Conservation (phyloP, 1,140 invertebrate species). For the Eciton burchellii region DNA sequence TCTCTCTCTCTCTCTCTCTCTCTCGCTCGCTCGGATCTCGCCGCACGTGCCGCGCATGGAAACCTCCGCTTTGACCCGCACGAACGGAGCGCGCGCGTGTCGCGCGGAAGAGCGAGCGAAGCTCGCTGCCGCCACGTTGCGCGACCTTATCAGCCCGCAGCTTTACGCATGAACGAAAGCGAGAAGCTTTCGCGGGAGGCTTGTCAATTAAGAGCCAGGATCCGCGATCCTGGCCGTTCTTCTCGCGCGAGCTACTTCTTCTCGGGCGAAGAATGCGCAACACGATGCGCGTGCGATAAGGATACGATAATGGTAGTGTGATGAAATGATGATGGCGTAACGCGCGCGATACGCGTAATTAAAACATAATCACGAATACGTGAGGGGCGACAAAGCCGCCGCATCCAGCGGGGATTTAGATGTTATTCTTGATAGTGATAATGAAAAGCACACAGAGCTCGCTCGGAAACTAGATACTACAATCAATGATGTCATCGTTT, state of each 20-base stretch:
- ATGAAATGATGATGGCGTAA: too few relatives aligned
- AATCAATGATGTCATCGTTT: not conserved
- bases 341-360: too few relatives aligned
- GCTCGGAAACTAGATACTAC: not conserved
- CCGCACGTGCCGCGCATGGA: constrained; percentile 70
- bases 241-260: too few relatives aligned
- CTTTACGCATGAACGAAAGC: not conserved
- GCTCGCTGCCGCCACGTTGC: not conserved
- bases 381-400: too few relatives aligned
- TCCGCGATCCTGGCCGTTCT: not conserved
- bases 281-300: too few relatives aligned
- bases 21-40: too few relatives aligned
- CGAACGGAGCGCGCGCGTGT: constrained; percentile 26
- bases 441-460: not conserved
- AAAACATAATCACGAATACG: too few relatives aligned
- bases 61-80: constrained; percentile 54
- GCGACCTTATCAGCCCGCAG: not conserved
- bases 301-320: too few relatives aligned
- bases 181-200: not conserved
- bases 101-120: constrained; percentile 3
- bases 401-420: too few relatives aligned
- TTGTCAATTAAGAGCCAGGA: constrained; percentile 9
- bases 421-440: not conserved
- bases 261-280: too few relatives aligned
- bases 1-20: too few relatives aligned